Evolutionary conservation across 2,888 invertebrate genomes (phyloP), one percentile per base, ranked within the genome.

Genomic region (Plebejus argus): DNA sequence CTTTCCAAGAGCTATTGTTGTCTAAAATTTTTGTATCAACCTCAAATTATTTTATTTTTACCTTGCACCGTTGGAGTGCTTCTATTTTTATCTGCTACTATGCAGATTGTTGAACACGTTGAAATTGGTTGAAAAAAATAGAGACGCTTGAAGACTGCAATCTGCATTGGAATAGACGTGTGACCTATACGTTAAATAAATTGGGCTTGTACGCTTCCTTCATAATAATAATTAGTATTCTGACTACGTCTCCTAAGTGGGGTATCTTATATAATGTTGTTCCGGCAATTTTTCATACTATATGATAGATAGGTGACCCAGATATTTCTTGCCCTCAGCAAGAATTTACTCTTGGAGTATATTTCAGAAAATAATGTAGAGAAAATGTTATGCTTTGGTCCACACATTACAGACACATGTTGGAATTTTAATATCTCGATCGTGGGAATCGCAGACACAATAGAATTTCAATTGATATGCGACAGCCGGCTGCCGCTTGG

Each of bases 151-250:
- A 72, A 72, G 23, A 49, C 72, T 45, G 72, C 20, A 72, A 49
- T 39, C 49, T 45, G 49, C 12, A 72, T 15, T 39, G 72, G 15
- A 49, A 72, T 72, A 72, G 49, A 72, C 45, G 72, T 72, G 49
- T 72, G 72, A 72, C 72, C 72, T 45, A 72, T 45, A 72, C 72
- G 72, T 72, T 45, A 23, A 23, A 72, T 72, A 49, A 72, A 72
- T 72, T 49, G 49, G 49, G 72, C 61, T 72, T 72, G 72, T 72
- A 12, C 72, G 39, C 45, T 72, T 45, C 45, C 49, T 39, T 45
- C 15, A 18, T 33, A 35, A 35, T 28, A 28, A 35, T 45, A 45
- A 72, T 72, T 72, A 72, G 20, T 72, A 72, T 72, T 72, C 72
- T 20, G 49, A 72, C 49, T 12, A 49, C 45, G 20, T n/a, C n/a